Base-by-base conservation (phyloP, 2,888 invertebrate species). In the Hermodice carunculata region DNA sequence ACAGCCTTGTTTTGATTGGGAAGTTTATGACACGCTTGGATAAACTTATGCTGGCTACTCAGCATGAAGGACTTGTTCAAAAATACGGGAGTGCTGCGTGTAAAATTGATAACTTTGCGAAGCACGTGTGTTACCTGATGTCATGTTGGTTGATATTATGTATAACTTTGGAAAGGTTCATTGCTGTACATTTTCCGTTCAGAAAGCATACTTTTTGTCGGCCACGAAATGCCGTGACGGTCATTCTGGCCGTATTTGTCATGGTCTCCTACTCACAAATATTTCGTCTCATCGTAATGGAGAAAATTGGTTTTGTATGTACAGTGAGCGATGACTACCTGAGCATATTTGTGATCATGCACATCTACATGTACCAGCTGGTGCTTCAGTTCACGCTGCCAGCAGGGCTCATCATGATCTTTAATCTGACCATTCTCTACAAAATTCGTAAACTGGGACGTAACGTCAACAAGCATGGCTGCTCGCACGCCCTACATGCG, bases 81-180 rank as follows among this genome's bases (percentile, higher is more conserved):
- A 29, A 61, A 22, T 82, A 79, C 56, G 74, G 69, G 5, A 69
- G 78, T 63, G 66, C 68, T 2, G 69, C 70, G 11, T 84, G 84
- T 67, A 82, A 82, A 61, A 54, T 78, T 3, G 79, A 77, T 66
- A 75, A 78, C 44, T 84, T 80, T 59, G 40, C 74, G 1, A 78
- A 79, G 51, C 74, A 78, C 60, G 75, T 81, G 22, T 77, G 78
- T 57, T 80, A 79, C 59, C 66, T 83, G 8, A 81, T 83, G 78
- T 80, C 81, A 4, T 77, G 80, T 1, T 83, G 82, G 82, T 68
- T 82, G n/a, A 77, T 82, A n/a, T 81, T 83, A 19, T 76, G 79
- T 32, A 79, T 84, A 79, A 80, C 83, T 0, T 34, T 78, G 19
- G 84, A 84, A 58, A 65, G 84, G 6, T 69, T 81, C 26, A 68